Conservation (phyloP, 2,888 invertebrate genomes). For the Dinocampus coccinellae region DNA sequence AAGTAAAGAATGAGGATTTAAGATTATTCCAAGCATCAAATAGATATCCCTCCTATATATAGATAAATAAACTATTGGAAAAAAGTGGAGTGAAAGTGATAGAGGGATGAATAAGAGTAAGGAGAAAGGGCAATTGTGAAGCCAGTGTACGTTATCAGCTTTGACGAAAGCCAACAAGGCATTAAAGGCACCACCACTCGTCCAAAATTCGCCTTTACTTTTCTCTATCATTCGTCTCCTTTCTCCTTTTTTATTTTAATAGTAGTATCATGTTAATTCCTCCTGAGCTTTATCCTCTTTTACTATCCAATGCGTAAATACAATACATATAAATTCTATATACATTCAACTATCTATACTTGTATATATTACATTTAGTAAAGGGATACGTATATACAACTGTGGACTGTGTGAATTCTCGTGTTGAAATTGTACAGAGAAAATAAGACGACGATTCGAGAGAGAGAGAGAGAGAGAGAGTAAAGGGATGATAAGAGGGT, state of each 20-base stretch:
- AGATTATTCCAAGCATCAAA: constrained; percentile 40
- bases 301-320: constrained; percentile 16
- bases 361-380: no score
- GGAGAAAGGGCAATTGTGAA: constrained; percentile 6
- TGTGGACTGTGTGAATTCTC: neutral
- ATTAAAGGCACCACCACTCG: constrained; percentile 40
- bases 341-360: neutral
- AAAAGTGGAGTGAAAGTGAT: neutral
- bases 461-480: no score
- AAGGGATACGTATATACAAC: no score
- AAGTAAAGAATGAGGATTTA: constrained; percentile 37
- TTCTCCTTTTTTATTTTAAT: neutral
- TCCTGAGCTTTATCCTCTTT: constrained; percentile 1
- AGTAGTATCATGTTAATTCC: constrained; percentile 17
- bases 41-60: constrained; percentile 27
- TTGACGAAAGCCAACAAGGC: constrained; percentile 47
- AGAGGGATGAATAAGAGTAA: no score
- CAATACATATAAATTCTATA: neutral
- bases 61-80: neutral
- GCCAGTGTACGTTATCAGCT: constrained; percentile 43
- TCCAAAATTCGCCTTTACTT: constrained; percentile 32
- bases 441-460: no score
- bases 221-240: neutral
- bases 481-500: neutral
- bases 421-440: no score